Percentiles rank a stretch among this genome's conserved stretches.
Evolutionary conservation across 2,888 invertebrate genomes (phyloP).

Genomic region (Dicycla oo): DNA sequence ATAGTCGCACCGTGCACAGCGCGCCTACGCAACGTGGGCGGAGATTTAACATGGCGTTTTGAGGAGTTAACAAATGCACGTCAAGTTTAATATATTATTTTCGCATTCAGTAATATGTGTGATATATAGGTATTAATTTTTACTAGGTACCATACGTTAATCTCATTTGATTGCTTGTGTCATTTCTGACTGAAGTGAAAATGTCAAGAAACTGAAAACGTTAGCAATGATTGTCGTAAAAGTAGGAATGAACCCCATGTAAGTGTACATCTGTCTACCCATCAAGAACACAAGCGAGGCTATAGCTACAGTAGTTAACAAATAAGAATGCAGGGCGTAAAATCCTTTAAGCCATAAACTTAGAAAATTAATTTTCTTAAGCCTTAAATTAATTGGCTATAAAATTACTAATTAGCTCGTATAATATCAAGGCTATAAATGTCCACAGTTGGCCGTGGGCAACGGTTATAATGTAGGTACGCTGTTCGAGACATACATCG

Average conservation of each 20-base stretch:
- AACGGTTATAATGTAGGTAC: neutral
- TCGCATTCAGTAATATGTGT: slow-evolving; percentile 24
- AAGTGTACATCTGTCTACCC: neutral
- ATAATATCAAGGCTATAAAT: slow-evolving; percentile 28
- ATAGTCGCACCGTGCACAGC: slow-evolving; percentile 67
- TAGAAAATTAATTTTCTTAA: slow-evolving; percentile 25
- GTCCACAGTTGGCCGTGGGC: slow-evolving; percentile 13
- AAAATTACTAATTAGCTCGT: slow-evolving; percentile 49
- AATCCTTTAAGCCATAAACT: slow-evolving; percentile 8
- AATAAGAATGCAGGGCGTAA: neutral
- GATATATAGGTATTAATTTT: neutral
- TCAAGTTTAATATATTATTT: slow-evolving; percentile 51
- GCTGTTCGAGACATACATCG: neutral
- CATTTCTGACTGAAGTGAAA: neutral
- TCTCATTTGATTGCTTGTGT: neutral
- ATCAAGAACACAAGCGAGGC: neutral
- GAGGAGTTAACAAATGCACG: slow-evolving; percentile 47
- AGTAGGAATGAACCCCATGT: too few relatives aligned
- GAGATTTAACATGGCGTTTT: slow-evolving; percentile 56
- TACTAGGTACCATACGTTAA: neutral
- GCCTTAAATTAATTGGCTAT: slow-evolving; percentile 29
- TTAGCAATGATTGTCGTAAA: too few relatives aligned
- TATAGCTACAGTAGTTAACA: neutral
- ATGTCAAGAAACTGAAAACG: neutral
- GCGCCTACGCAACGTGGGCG: slow-evolving; percentile 69